phyloP scores from a whole-genome alignment of 2,113 vertebrate genomes.

The Dromiciops gliroides region DNA sequence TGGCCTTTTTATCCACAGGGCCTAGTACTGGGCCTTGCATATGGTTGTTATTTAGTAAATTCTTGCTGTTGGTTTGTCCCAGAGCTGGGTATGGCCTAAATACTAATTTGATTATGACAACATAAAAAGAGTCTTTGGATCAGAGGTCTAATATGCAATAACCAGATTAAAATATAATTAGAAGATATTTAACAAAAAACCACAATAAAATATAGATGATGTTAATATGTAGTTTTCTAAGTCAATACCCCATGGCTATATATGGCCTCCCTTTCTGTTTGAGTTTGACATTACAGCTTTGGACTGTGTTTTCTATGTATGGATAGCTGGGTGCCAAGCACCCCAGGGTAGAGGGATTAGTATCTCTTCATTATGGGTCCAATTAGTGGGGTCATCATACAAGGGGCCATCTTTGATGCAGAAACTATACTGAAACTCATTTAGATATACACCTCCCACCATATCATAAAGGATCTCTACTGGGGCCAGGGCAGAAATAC shows the following conservation, averaged over 20 bases:
- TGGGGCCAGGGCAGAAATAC: neutral
- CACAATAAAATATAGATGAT: neutral
- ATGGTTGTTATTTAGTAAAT: neutral
- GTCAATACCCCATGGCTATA: neutral
- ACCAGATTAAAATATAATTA: neutral
- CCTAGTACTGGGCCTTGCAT: neutral
- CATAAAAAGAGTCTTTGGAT: neutral
- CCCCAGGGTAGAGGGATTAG: neutral
- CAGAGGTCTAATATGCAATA: neutral
- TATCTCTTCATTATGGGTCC: neutral
- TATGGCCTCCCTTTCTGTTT: neutral
- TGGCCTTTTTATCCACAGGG: neutral
- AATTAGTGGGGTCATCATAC: neutral
- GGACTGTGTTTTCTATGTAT: neutral
- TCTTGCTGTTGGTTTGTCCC: neutral
- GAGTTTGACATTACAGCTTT: neutral
- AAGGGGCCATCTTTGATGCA: neutral
- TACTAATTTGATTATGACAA: neutral
- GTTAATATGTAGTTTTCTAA: neutral
- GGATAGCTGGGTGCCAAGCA: no score
- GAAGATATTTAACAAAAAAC: neutral
- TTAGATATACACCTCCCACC: neutral
- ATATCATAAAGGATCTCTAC: neutral
- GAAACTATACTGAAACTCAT: neutral
- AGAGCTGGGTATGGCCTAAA: neutral